Evolutionary conservation across 1,140 invertebrate species (phyloP).

Genomic region (Drosophila sucinea): DNA sequence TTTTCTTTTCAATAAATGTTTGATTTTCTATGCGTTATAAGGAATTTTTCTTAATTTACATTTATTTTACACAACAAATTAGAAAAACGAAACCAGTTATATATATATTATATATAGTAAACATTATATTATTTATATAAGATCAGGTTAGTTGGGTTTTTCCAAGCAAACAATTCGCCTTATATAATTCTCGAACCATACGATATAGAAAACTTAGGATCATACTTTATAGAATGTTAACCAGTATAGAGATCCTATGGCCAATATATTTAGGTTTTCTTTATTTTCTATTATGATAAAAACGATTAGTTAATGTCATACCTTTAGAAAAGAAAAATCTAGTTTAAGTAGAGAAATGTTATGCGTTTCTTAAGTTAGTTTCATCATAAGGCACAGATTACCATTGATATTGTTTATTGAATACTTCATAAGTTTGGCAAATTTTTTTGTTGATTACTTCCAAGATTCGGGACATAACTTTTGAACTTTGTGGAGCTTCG

Average conservation of each 20-base stretch:
- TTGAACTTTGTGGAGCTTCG: no score
- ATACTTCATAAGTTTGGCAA: no score
- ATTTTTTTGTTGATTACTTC: no score
- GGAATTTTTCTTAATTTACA: constrained; percentile 10
- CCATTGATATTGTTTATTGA: no score
- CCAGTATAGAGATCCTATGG: background rate
- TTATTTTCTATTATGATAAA: background rate
- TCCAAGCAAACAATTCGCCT: background rate
- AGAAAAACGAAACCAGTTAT: background rate
- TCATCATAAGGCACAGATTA: no score
- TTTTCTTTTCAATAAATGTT: constrained; percentile 11
- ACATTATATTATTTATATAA: background rate
- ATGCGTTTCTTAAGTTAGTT: background rate
- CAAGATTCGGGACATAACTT: no score
- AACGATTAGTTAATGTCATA: background rate
- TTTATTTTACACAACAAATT: constrained; percentile 48
- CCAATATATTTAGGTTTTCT: background rate
- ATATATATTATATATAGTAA: background rate
- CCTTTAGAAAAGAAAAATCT: background rate
- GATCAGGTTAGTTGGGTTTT: background rate
- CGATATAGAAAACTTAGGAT: background rate
- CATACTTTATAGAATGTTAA: background rate
- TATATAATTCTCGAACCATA: background rate
- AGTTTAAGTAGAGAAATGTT: background rate
- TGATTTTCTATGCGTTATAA: constrained; percentile 12